Evolutionary conservation across 1,140 invertebrate species (phyloP).

Genomic region (Drosophila micromelanica): DNA sequence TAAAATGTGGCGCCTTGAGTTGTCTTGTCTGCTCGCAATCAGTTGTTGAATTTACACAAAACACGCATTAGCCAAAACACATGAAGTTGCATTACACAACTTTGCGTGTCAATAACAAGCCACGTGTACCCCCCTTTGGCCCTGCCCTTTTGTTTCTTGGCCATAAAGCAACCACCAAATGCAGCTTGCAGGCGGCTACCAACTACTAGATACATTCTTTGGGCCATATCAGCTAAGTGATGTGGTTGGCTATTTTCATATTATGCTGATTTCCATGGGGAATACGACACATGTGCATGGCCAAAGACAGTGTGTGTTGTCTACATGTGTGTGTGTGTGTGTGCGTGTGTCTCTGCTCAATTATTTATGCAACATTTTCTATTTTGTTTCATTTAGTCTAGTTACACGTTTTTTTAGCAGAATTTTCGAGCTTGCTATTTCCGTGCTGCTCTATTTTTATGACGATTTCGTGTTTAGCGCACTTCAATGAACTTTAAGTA

Average conservation of each 20-base stretch:
- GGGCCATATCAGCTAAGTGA: constrained; percentile 31
- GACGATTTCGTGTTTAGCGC: constrained; percentile 77
- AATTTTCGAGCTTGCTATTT: constrained; percentile 43
- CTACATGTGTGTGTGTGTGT: not conserved
- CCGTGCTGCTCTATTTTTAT: constrained; percentile 63
- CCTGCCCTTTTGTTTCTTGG: not conserved
- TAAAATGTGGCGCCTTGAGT: constrained; percentile 5
- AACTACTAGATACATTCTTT: constrained; percentile 5
- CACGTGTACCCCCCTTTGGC: not conserved
- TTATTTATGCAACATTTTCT: constrained; percentile 72
- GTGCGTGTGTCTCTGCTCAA: constrained; percentile 41
- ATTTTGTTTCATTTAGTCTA: constrained; percentile 56
- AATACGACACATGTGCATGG: constrained; percentile 70
- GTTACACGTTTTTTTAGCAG: constrained; percentile 65
- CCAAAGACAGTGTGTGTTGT: not conserved
- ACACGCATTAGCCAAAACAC: constrained; percentile 45
- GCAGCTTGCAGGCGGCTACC: constrained; percentile 23
- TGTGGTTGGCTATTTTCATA: constrained; percentile 55
- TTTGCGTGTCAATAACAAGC: constrained; percentile 22
- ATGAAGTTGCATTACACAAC: constrained; percentile 30
- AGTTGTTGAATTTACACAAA: constrained; percentile 33
- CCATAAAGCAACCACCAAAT: constrained; percentile 49
- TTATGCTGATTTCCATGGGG: constrained; percentile 83
- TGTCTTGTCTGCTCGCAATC: constrained; percentile 17
- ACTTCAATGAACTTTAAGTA: constrained; percentile 73